Evolutionary conservation across 2,113 vertebrate genomes (phyloP), one percentile per base, ranked within the genome.

Genomic region (Chloropsis hardwickii): DNA sequence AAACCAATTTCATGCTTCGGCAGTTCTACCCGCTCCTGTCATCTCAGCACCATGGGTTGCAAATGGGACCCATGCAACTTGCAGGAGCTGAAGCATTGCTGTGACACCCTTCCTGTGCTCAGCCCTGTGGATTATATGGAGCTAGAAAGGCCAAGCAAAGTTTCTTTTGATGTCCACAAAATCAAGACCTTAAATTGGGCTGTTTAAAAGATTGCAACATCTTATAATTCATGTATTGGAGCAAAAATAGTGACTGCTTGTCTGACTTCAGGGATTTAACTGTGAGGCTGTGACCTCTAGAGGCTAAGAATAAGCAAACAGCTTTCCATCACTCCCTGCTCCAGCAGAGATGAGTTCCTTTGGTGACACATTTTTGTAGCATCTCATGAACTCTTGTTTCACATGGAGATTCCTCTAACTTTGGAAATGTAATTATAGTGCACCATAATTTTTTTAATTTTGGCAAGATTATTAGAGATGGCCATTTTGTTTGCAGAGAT

Each of bases 1-100:
- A 95, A 98, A 98, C 71, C 97, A 98, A 98, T 98, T 98, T 98
- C 97, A 97, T 95, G 97, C 97, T 94, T 97, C 80, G 5, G 82
- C 91, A 57, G 60, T 73, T 98, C 77, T 97, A 54, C 79, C 78
- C 45, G 17, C 65, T 97, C 93, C 90, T 96, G 94, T 97, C 91
- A 58, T 95, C 79, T 91, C 82, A 62, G 82, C 86, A 78, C 88
- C 88, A 58, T 4, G 78, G 95, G 95, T 95, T 93, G 44, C 84
- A 35, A 92, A 73, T 82, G 71, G 90, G 80, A 88, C 84, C 80
- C 5, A 1, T n/a, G 81, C 78, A 72, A 24, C 82, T 69, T 37
- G 76, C 82, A 78, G 92, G 72, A 86, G 87, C 84, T 23, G 14
- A 84, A 18, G 42, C 69, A 11, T 80, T 86, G 57, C 73, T 57